phyloP scores from a whole-genome alignment of 2,113 vertebrate species.

The Eleginops maclovinus region DNA sequence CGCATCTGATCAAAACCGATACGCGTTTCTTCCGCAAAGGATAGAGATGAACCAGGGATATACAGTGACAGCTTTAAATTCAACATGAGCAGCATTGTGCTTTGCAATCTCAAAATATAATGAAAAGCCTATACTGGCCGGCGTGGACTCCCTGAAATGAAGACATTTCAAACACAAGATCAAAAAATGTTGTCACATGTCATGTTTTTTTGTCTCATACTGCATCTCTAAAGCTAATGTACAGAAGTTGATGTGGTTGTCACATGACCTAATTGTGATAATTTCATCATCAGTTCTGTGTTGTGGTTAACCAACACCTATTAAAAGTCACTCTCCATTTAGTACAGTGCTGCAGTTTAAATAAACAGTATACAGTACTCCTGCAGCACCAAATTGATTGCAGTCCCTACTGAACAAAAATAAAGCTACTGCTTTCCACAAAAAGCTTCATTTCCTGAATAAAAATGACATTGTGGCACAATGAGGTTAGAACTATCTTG shows the following conservation, averaged over 20 bases:
- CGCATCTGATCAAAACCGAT: too few species aligned
- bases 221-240: constrained; percentile 3
- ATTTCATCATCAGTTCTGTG: background rate
- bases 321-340: constrained; percentile 1
- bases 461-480: constrained; percentile 41
- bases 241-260: background rate
- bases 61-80: too few species aligned
- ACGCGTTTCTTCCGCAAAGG: too few species aligned
- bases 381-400: background rate
- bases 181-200: background rate
- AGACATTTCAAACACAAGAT: background rate
- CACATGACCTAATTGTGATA: background rate
- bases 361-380: background rate
- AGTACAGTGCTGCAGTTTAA: background rate
- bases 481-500: constrained; percentile 19
- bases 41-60: too few species aligned
- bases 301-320: background rate
- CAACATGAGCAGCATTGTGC: too few species aligned
- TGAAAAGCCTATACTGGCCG: too few species aligned
- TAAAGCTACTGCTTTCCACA: constrained; percentile 30
- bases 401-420: constrained; percentile 4
- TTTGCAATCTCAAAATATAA: too few species aligned
- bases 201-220: background rate
- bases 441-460: constrained; percentile 12
- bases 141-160: too few species aligned